Conservation (phyloP, 2,888 invertebrate species). For the Timandra comae region DNA sequence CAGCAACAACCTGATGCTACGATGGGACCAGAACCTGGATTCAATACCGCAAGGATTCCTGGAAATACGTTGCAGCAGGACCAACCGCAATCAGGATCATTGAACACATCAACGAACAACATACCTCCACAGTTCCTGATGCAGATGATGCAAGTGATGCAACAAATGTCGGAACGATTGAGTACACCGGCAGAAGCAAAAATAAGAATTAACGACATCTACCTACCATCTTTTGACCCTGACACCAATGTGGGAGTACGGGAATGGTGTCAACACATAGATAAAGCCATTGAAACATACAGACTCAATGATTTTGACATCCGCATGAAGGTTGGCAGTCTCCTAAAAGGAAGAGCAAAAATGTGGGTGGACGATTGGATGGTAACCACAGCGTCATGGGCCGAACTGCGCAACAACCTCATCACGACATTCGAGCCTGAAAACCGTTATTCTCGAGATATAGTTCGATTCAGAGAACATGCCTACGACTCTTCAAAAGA, state of each 20-base stretch:
- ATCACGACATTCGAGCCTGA: slow-evolving; percentile 27
- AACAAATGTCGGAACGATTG: slow-evolving; percentile 24
- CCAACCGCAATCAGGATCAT: too few species aligned
- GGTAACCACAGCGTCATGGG: slow-evolving; percentile 23
- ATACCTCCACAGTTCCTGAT: slow-evolving; percentile 16
- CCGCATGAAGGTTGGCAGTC: slow-evolving; percentile 23
- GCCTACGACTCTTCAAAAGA: slow-evolving; percentile 21
- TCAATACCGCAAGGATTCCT: too few species aligned
- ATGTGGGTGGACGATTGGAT: slow-evolving; percentile 28
- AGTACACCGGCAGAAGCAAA: slow-evolving; percentile 5
- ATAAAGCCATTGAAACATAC: slow-evolving; percentile 17
- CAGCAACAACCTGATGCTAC: too few species aligned
- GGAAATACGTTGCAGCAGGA: too few species aligned
- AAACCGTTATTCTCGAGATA: slow-evolving; percentile 27
- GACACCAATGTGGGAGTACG: slow-evolving; percentile 22
- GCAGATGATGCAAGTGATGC: slow-evolving; percentile 26
- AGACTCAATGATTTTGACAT: slow-evolving; percentile 24
- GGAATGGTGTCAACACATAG: slow-evolving; percentile 25
- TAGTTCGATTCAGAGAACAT: slow-evolving; percentile 25
- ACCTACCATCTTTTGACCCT: slow-evolving; percentile 26
- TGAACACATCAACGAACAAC: too few species aligned
- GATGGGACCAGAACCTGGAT: too few species aligned
- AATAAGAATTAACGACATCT: slow-evolving; percentile 22
- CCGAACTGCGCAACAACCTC: slow-evolving; percentile 14
- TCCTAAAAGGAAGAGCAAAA: slow-evolving; percentile 27